Evolutionary conservation across 2,113 vertebrate genomes (phyloP).

Genomic region (Parus major): DNA sequence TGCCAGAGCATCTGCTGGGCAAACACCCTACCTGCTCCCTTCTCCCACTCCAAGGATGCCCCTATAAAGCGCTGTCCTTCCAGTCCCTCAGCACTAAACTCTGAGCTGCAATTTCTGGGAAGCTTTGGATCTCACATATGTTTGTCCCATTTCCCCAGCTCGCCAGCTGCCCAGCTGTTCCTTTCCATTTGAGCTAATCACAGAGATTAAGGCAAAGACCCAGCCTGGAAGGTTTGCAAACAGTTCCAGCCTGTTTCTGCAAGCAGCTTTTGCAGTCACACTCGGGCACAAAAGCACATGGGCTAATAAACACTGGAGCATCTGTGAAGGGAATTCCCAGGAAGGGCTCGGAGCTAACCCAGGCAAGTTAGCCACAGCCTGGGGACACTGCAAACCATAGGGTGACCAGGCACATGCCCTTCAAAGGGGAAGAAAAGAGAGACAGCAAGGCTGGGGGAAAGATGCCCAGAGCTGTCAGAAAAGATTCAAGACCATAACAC

Average conservation of each 20-base stretch:
- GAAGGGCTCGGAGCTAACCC: neutral
- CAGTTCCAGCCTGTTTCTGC: slow-evolving; percentile 16
- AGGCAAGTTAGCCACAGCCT: neutral
- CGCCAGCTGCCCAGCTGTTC: slow-evolving; percentile 58
- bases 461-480: neutral
- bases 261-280: neutral
- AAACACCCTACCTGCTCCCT: neutral
- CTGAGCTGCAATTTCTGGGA: slow-evolving; percentile 16
- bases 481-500: neutral
- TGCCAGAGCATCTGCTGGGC: neutral
- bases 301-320: neutral
- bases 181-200: slow-evolving; percentile 53
- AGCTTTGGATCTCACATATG: slow-evolving; percentile 43
- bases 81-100: neutral
- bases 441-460: neutral
- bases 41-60: neutral
- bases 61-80: neutral
- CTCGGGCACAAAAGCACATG: neutral
- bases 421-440: neutral
- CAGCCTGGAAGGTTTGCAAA: slow-evolving; percentile 52
- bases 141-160: slow-evolving; percentile 37
- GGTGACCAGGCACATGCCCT: neutral
- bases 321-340: slow-evolving; percentile 3
- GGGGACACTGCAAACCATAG: neutral
- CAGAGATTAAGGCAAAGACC: slow-evolving; percentile 57